These are phyloP conservation scores for Keiferia lycopersicella DNA, from an alignment of 2,888 invertebrate species.

Conservation along the genomic window DNA sequence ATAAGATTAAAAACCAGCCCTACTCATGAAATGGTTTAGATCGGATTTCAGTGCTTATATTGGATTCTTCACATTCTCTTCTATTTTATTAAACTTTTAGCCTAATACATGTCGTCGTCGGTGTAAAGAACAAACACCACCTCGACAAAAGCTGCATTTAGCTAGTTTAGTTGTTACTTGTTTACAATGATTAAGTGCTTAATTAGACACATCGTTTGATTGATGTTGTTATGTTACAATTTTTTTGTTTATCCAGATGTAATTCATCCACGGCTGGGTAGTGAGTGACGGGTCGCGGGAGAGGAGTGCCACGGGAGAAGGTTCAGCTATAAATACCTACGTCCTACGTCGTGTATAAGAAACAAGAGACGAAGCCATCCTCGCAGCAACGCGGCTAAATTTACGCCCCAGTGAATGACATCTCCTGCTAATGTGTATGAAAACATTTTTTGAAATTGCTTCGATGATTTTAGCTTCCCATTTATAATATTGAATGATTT, in stretches of 20 bases:
- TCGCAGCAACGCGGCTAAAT: conserved; percentile 43
- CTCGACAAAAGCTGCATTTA: too few species aligned
- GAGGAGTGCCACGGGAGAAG: conserved; percentile 27
- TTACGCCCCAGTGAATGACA: conserved; percentile 43
- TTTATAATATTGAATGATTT: neutral
- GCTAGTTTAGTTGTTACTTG: too few species aligned
- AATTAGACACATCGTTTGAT: neutral
- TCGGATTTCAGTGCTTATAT: too few species aligned
- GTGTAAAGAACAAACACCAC: too few species aligned
- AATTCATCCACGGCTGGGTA: neutral
- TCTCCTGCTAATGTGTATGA: conserved; percentile 39
- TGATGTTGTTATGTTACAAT: conserved; percentile 1
- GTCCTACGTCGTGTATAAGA: conserved; percentile 20
- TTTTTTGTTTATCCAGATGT: conserved; percentile 13
- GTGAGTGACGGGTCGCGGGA: conserved; percentile 20
- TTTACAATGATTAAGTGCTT: too few species aligned
- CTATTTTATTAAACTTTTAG: too few species aligned
- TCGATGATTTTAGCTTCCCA: neutral
- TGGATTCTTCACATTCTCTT: too few species aligned
- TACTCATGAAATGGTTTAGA: too few species aligned
- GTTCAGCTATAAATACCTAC: conserved; percentile 26
- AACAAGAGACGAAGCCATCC: conserved; percentile 27
- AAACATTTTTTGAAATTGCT: conserved; percentile 17
- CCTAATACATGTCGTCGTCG: too few species aligned
- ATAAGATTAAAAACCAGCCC: too few species aligned